Conservation (phyloP, 2,797 vertebrate species). For the Hapalemur alaotrensis region DNA sequence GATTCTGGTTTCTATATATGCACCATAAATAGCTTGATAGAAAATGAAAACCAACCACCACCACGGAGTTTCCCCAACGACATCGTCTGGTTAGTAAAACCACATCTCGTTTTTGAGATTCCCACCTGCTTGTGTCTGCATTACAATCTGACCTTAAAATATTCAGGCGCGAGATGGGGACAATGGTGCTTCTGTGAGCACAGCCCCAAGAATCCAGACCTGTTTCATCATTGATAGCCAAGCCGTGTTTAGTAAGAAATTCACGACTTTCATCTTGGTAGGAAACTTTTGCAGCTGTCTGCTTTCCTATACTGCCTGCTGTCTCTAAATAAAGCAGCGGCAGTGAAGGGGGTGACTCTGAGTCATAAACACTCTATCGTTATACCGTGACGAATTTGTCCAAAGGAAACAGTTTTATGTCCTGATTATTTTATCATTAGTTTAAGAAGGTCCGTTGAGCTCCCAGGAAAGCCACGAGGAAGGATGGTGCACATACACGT, state of each 20-base stretch:
- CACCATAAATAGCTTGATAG: constrained; percentile 36
- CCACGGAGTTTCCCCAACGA: constrained; percentile 78
- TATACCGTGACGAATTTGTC: constrained; percentile 81
- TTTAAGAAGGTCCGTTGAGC: constrained; percentile 82
- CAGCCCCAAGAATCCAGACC: constrained; percentile 80
- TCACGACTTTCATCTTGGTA: constrained; percentile 82
- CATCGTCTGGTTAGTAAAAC: constrained; percentile 8
- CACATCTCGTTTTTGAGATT: constrained; percentile 81
- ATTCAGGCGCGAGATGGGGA: constrained; percentile 58
- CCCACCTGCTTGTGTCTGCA: constrained; percentile 83
- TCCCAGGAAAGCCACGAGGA: constrained; percentile 79
- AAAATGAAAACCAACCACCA: constrained; percentile 59
- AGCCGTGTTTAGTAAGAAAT: constrained; percentile 80
- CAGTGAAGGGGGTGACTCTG: constrained; percentile 78
- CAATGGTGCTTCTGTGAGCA: constrained; percentile 77
- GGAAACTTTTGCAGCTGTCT: constrained; percentile 82
- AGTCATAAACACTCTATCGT: constrained; percentile 84
- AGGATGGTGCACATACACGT: constrained; percentile 74
- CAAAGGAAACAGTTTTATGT: constrained; percentile 84
- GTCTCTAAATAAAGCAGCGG: constrained; percentile 83
- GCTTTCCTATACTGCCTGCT: constrained; percentile 77
- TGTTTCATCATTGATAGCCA: constrained; percentile 82
- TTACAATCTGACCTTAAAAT: constrained; percentile 83
- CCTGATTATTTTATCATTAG: constrained; percentile 84
- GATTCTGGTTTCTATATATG: constrained; percentile 38